These are phyloP conservation scores for Cyaniris semiargus DNA, from an alignment of 2,888 invertebrate genomes.

Conservation along the genomic window DNA sequence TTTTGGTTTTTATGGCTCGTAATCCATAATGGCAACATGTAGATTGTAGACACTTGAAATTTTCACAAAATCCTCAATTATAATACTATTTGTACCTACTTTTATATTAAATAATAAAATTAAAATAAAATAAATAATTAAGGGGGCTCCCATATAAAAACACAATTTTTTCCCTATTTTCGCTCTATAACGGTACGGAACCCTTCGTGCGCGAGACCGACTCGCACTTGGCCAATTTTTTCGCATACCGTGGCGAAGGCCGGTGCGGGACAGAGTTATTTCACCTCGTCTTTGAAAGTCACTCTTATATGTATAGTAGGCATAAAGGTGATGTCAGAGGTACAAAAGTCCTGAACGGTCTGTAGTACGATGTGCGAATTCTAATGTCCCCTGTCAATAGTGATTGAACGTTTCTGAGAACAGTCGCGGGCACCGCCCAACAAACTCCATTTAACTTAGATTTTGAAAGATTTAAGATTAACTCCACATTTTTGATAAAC, in stretches of 20 bases:
- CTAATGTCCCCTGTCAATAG: constrained; percentile 15
- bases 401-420: neutral
- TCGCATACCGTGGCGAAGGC: neutral
- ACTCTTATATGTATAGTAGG: neutral
- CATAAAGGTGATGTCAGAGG: neutral
- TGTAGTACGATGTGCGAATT: neutral
- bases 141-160: no score
- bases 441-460: constrained; percentile 3
- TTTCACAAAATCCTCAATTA: no score
- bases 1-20: no score
- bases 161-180: no score
- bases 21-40: no score
- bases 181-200: no score
- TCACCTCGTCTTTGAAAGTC: neutral
- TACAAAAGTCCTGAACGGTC: neutral
- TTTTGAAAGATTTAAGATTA: neutral
- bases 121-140: no score
- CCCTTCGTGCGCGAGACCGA: no score
- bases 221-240: no score
- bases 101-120: no score
- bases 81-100: no score
- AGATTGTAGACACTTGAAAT: no score
- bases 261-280: neutral
- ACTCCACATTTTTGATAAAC: neutral
- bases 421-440: neutral